Percentiles rank a stretch among this genome's conserved stretches.
Evolutionary conservation across 1,140 invertebrate genomes (phyloP).

Genomic region (Scaptomyza graminum): DNA sequence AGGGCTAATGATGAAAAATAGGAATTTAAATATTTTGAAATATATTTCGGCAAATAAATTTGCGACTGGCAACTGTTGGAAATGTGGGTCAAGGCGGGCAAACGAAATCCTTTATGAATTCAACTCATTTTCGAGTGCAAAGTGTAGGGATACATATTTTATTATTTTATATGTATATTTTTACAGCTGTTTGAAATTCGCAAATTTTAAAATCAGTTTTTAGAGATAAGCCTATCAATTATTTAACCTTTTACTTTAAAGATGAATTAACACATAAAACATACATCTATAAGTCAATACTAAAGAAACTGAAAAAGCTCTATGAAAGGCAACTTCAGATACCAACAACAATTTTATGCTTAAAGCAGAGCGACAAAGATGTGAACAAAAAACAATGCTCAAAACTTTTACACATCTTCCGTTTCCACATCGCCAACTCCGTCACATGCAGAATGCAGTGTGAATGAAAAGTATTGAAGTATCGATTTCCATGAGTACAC

Average conservation of each 20-base stretch:
- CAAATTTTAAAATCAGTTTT: slow-evolving; percentile 31
- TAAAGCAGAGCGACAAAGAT: neutral
- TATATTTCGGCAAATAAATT: slow-evolving; percentile 58
- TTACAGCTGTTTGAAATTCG: slow-evolving; percentile 32
- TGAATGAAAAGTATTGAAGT: slow-evolving; percentile 35
- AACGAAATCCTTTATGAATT: slow-evolving; percentile 53
- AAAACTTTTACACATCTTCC: neutral
- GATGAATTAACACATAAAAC: slow-evolving; percentile 27
- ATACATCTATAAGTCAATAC: slow-evolving; percentile 41
- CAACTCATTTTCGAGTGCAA: slow-evolving; percentile 26
- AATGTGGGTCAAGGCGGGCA: slow-evolving; percentile 64
- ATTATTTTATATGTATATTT: neutral
- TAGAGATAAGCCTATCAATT: neutral
- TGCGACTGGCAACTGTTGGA: slow-evolving; percentile 30
- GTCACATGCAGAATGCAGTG: slow-evolving; percentile 49
- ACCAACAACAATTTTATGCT: neutral
- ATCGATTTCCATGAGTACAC: slow-evolving; percentile 55
- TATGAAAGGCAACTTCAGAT: neutral
- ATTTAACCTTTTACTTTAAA: slow-evolving; percentile 10
- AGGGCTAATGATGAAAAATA: slow-evolving; percentile 68
- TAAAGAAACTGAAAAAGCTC: neutral
- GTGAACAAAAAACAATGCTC: neutral
- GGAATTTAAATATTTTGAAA: slow-evolving; percentile 72
- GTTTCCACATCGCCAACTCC: neutral
- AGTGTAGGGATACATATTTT: slow-evolving; percentile 10